These are phyloP conservation scores for Pandemis cinnamomeana DNA, from an alignment of 2,888 invertebrate genomes.

Conservation along the genomic window DNA sequence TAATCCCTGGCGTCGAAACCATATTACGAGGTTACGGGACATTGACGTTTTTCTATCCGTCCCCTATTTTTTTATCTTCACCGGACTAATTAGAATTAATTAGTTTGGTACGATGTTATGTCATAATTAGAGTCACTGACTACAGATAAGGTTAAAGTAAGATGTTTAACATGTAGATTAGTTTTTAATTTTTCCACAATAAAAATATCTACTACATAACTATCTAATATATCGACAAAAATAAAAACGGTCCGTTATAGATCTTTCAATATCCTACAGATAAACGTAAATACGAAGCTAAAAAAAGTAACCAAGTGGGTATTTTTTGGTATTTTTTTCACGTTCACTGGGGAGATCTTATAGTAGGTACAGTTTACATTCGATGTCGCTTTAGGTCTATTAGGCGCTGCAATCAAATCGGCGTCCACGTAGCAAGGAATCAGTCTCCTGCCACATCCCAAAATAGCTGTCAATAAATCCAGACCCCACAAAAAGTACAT, in stretches of 20 bases:
- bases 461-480: slow-evolving; percentile 1
- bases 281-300: too few relatives aligned
- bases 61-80: slow-evolving; percentile 58
- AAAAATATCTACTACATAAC: too few relatives aligned
- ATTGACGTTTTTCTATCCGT: slow-evolving; percentile 70
- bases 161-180: slow-evolving; percentile 1
- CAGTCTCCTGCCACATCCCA: background rate
- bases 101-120: slow-evolving; percentile 48
- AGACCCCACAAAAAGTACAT: slow-evolving; percentile 14
- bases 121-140: slow-evolving; percentile 24
- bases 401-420: background rate
- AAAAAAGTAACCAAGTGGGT: too few relatives aligned
- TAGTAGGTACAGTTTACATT: background rate
- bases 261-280: too few relatives aligned
- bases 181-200: background rate
- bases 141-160: slow-evolving; percentile 15
- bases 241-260: too few relatives aligned
- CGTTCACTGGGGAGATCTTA: background rate
- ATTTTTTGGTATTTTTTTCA: background rate
- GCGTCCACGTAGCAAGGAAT: background rate
- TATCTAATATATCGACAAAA: too few relatives aligned
- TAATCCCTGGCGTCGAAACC: slow-evolving; percentile 58
- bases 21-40: slow-evolving; percentile 70
- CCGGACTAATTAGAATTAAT: slow-evolving; percentile 73
- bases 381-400: background rate